Base-by-base conservation (phyloP, 1,140 invertebrate genomes). In the Lysiphlebus fabarum region DNA sequence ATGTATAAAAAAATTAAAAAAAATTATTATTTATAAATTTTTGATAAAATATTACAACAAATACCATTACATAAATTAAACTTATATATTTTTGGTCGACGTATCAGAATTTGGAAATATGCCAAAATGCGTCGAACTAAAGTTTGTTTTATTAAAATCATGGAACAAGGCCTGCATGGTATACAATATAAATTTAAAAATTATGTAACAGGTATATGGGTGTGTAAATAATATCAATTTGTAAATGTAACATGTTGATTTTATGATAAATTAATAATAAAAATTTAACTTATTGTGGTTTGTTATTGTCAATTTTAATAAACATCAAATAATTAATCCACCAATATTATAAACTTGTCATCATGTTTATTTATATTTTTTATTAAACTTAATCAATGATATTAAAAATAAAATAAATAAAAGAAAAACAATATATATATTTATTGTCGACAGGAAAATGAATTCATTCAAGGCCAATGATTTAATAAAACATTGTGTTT, bases 31-130 rank as follows among this genome's bases (percentile, higher is more conserved):
- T n/a, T n/a, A n/a, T n/a, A n/a, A n/a, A n/a, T n/a, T n/a, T n/a
- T n/a, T n/a, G 14, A 34, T 47, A 53, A 53, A 58, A 59, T 49
- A 65, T 14, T 64, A 58, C 63, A 62, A 65, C 56, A 45, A 61
- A 60, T 37, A 54, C 53, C 60, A 72, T 78, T 78, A 76, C 70
- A 70, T 78, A 77, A 78, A 78, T 71, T 69, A 56, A 57, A 63
- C 64, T 66, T 77, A n/a, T n/a, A 77, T 77, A 26, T 26, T 26
- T 77, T 77, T 68, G 63, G 71, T 70, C 69, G 68, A 67, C 64
- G 62, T 66, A 12, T 75, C 70, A 58, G 68, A 63, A 62, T 72
- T 77, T 76, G 75, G 76, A 74, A 54, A 37, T 6, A 40, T 17
- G 76, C 75, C 74, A 78, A 59, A 60, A 61, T 67, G 67, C 67